Base-by-base conservation (phyloP, 2,113 vertebrate genomes). In the Eolophus roseicapilla region DNA sequence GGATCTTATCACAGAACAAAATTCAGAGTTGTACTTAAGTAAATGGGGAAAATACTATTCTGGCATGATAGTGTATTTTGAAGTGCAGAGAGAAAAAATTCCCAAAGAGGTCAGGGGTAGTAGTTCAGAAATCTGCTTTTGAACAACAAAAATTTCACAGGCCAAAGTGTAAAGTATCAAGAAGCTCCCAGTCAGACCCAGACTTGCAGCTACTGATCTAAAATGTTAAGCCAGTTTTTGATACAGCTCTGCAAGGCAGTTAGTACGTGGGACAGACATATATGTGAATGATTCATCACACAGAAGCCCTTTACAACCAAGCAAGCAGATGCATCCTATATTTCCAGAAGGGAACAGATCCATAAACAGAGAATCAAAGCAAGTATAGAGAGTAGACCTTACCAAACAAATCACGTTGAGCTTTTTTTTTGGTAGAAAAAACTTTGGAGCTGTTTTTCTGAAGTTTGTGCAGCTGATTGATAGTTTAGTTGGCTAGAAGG, bases 401-500 rank as follows among this genome's bases (percentile, higher is more conserved):
- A 86, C 37, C 33, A 74, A 91, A 74, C 16, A 78, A 70, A 86
- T 59, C 18, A 67, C 19, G 5, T 68, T 90, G 35, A 28, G 18
- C 1, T 27, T 33, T 74, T 47, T 47, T 64, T 24, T 50, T 63
- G 4, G 11, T 59, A 77, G 33, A 74, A 88, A 70, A 87, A 73
- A 21, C 20, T 78, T 70, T 0, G 5, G 71, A 83, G 29, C 62
- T 83, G 12, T 60, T 96, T 94, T 83, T 78, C 59, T 77, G 25
- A 93, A 95, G 76, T 90, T 93, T 91, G 52, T 83, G 69, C 83
- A 95, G 86, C 62, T 90, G 81, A 47, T 94, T 88, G 81, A 47
- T 94, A 55, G 29, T 93, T 96, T 76, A 55, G 64, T 60, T 93
- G 62, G 23, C 47, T 82, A 76, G 78, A 95, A 86, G 35, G 35